A percentile compares a stretch with the other conserved stretches of the same genome.
Evolutionary conservation across 2,888 invertebrate species (phyloP).

Genomic region (Coelopa pilipes): DNA sequence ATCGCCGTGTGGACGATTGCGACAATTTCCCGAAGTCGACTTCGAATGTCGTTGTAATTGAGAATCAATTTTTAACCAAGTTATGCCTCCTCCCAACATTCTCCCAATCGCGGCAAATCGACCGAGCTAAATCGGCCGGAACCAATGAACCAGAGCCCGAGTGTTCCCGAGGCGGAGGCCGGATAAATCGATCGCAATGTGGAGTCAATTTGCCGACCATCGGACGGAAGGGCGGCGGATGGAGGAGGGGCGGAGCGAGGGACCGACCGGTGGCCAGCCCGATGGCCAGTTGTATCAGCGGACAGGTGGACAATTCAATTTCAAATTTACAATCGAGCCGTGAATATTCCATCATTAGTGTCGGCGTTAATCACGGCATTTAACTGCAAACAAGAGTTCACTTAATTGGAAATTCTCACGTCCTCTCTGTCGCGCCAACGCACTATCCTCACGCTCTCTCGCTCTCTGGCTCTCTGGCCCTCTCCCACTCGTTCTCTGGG

Average conservation of each 20-base stretch:
- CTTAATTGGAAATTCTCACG: background rate
- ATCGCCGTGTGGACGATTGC: too few species aligned
- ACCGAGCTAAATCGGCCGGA: too few species aligned
- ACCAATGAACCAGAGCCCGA: too few species aligned
- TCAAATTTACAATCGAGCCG: background rate
- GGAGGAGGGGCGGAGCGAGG: too few species aligned
- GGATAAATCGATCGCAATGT: slow-evolving; percentile 3
- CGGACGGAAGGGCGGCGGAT: too few species aligned
- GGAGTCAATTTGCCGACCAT: background rate
- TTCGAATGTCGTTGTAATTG: background rate
- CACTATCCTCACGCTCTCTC: background rate
- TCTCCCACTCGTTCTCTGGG: background rate
- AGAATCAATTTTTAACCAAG: background rate
- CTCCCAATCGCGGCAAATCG: too few species aligned
- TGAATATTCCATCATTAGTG: slow-evolving; percentile 30
- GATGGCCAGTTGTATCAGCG: background rate
- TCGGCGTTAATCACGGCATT: slow-evolving; percentile 31
- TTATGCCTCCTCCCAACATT: too few species aligned
- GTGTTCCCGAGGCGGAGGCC: too few species aligned
- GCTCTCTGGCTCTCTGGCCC: background rate
- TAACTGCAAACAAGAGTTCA: slow-evolving; percentile 21
- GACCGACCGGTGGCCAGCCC: too few species aligned
- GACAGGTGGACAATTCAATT: background rate
- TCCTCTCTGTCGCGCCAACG: too few species aligned
- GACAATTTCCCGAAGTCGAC: too few species aligned